Base-by-base conservation (phyloP, 2,113 vertebrate species). In the Hyla sarda region DNA sequence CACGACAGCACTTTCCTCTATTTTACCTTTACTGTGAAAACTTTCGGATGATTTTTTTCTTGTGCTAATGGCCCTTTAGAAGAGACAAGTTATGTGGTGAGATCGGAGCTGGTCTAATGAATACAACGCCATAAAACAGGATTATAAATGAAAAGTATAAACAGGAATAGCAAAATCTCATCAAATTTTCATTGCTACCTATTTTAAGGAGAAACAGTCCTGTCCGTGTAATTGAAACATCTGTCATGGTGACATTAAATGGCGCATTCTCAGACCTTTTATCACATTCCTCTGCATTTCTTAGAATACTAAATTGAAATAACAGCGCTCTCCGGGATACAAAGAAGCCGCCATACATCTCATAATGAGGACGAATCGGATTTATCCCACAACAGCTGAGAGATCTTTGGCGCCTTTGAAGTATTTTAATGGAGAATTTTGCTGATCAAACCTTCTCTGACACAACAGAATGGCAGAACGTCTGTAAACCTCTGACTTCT, bases 111-210 rank as follows among this genome's bases (percentile, higher is more conserved):
- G 2, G 28, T 45, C 23, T 80, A 80, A 80, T 45, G 77, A 80
- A 41, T 62, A 10, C 17, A 0, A 48, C 13, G 14, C 37, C 52
- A 50, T 89, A 89, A 91, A 88, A 91, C 90, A 89, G 82, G 92
- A 88, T n/a, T 88, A 88, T 77, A 86, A 75, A 88, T 71, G 87
- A 45, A 47, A 88, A 0, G 50, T 85, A 76, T 90, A 89, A 91
- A 92, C 91, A 91, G 89, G 88, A 92, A 89, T 88, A 88, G 91
- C 77, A 87, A 89, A 88, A 88, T 88, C 93, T 94, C 91, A 93
- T 93, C 93, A 94, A 94, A 94, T 91, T 93, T 92, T 93, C 91
- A 93, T 94, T 93, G 92, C 92, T 92, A 92, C 94, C 94, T 94
- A 90, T 94, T 95, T 94, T 88, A 90, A 90, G 92, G 90, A 92